A percentile compares a stretch with the other conserved stretches of the same genome.
Conservation (phyloP, 2,797 vertebrate genomes). For the Hirundo rustica region DNA sequence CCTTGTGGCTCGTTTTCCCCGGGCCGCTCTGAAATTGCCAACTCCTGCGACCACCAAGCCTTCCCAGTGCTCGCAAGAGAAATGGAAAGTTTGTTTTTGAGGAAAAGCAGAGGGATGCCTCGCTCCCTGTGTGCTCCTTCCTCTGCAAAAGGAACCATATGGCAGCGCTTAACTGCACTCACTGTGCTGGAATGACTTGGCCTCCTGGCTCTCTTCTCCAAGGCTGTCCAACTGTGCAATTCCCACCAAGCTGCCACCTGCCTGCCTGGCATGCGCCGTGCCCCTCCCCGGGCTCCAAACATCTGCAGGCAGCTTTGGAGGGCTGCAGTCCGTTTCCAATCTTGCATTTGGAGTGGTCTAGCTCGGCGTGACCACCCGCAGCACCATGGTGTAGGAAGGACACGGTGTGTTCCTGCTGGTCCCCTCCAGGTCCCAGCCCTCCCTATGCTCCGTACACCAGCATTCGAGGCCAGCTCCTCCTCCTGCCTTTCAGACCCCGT, state of each 20-base stretch:
- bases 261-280: neutral
- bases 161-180: neutral
- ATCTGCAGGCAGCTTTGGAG: neutral
- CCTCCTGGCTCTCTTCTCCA: neutral
- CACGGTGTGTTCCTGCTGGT: neutral
- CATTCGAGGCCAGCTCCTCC: neutral
- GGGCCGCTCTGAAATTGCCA: neutral
- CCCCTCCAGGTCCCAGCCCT: neutral
- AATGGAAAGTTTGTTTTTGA: neutral
- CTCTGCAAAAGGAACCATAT: neutral
- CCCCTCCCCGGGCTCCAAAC: neutral
- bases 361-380: neutral
- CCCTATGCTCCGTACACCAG: neutral
- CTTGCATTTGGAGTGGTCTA: neutral
- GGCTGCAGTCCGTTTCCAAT: neutral
- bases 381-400: neutral
- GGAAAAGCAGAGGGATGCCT: neutral
- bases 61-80: neutral
- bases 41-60: accelerated
- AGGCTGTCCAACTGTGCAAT: slow-evolving; percentile 2
- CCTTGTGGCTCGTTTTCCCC: neutral
- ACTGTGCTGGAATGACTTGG: neutral
- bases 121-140: neutral
- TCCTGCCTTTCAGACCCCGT: neutral
- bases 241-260: slow-evolving; percentile 4